These are phyloP conservation scores for Bombus difficillimus DNA, from an alignment of 1,140 invertebrate genomes.

Conservation along the genomic window DNA sequence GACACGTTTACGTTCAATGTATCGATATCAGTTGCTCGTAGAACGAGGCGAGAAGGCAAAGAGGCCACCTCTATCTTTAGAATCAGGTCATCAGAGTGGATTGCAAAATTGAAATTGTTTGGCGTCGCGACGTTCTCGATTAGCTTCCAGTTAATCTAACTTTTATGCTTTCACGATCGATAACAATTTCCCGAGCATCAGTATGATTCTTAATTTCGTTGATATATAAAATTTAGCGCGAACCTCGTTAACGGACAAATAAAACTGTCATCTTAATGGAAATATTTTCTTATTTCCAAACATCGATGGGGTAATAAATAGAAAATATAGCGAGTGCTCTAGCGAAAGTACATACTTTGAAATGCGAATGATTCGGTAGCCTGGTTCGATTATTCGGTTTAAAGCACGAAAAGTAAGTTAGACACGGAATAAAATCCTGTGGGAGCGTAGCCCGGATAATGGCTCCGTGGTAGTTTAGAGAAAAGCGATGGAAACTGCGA, in stretches of 20 bases:
- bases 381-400: slow-evolving; percentile 50
- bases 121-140: background rate
- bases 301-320: no score
- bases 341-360: no score
- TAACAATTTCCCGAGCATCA: background rate
- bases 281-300: no score
- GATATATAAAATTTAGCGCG: no score
- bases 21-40: slow-evolving; percentile 53
- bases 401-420: slow-evolving; percentile 14
- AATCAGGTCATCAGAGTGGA: slow-evolving; percentile 54
- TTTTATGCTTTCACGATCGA: no score
- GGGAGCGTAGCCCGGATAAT: slow-evolving; percentile 55
- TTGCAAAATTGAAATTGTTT: slow-evolving; percentile 35
- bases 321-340: no score
- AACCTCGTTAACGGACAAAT: background rate
- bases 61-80: slow-evolving; percentile 4
- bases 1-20: slow-evolving; percentile 37
- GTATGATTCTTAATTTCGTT: background rate
- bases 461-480: slow-evolving; percentile 52
- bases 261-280: no score
- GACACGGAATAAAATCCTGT: slow-evolving; percentile 38
- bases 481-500: slow-evolving; percentile 46
- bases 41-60: slow-evolving; percentile 2
- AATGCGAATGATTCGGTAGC: slow-evolving; percentile 35
- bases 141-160: background rate